Percentiles rank a stretch among this genome's conserved stretches.
These are phyloP conservation scores for Bombus haemorrhoidalis DNA, from an alignment of 1,140 invertebrate genomes.

Conservation along the genomic window DNA sequence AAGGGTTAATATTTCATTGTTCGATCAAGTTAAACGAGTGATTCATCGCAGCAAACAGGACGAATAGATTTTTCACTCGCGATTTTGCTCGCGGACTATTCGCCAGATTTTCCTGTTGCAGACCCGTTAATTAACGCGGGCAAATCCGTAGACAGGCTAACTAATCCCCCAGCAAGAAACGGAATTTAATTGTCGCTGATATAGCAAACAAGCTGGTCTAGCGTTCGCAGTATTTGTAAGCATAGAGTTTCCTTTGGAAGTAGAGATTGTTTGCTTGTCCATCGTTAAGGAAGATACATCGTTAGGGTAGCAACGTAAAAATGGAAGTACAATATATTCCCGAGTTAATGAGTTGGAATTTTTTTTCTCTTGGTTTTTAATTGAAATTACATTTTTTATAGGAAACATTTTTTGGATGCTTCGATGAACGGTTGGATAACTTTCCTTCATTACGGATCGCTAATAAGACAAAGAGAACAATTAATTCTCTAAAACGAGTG, in stretches of 20 bases:
- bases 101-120: not conserved
- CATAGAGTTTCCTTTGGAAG: not conserved
- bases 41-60: not conserved
- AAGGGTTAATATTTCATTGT: not conserved
- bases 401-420: not conserved
- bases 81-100: too few species aligned
- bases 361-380: not conserved
- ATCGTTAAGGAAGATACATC: not conserved
- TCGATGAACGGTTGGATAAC: not conserved
- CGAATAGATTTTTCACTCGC: not conserved
- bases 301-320: not conserved
- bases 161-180: slow-evolving; percentile 18
- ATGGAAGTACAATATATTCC: not conserved
- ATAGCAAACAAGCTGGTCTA: not conserved
- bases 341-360: not conserved
- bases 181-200: slow-evolving; percentile 20
- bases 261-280: not conserved
- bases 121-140: slow-evolving; percentile 7
- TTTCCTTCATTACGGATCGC: not conserved
- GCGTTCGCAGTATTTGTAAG: not conserved
- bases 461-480: not conserved
- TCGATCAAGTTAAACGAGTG: not conserved
- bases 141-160: not conserved
- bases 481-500: too few species aligned
- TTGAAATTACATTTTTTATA: not conserved